Percentiles rank a stretch among this genome's conserved stretches.
Conservation (phyloP, 2,113 vertebrate genomes). For the Psilopsiagon aurifrons region DNA sequence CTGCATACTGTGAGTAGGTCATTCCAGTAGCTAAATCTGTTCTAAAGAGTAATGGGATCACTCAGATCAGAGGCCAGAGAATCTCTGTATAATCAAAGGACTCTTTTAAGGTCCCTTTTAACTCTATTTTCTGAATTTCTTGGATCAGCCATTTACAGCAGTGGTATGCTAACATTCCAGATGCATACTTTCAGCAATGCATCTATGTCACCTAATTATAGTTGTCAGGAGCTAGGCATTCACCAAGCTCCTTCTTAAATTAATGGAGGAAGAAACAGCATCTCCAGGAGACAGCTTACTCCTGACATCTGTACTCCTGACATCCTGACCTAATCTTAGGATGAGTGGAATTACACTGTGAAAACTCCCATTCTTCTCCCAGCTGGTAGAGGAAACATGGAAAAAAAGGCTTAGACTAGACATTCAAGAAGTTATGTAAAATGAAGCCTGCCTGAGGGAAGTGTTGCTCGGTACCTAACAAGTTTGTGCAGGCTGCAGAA, state of each 20-base stretch:
- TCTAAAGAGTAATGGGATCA: not conserved
- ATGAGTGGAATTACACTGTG: not conserved
- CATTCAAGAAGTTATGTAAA: not conserved
- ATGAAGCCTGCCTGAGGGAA: not conserved
- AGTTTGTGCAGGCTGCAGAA: not conserved
- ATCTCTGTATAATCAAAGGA: not conserved
- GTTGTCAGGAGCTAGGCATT: not conserved
- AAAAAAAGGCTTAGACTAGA: not conserved
- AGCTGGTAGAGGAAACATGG: not conserved
- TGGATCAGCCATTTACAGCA: not conserved
- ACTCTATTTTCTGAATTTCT: not conserved
- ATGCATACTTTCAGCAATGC: not conserved
- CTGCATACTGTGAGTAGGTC: not conserved
- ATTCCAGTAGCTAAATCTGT: not conserved
- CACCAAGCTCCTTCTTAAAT: not conserved
- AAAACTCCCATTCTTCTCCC: not conserved
- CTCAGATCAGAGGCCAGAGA: not conserved
- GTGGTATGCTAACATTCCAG: not conserved
- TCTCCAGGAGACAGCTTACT: not conserved
- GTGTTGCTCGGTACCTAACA: not conserved
- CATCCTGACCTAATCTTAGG: not conserved
- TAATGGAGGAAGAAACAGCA: not conserved
- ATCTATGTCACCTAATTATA: not conserved
- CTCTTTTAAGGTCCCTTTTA: not conserved
- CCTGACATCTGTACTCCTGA: accelerated